Conservation (phyloP, 2,888 invertebrate species). For the Machimus atricapillus region DNA sequence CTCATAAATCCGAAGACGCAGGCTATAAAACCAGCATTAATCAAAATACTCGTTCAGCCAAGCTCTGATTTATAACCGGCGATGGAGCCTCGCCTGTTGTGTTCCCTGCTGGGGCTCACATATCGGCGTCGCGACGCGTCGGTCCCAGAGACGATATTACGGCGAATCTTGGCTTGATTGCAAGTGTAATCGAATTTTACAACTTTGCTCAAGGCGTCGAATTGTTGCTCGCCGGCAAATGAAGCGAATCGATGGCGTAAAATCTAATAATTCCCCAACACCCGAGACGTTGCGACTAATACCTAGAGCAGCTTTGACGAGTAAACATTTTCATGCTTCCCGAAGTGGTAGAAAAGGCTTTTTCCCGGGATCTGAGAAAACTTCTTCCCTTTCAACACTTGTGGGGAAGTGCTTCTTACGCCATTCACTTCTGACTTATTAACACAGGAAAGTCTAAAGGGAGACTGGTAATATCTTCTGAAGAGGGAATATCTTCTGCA, state of each 20-base stretch:
- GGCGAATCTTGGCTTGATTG: slow-evolving; percentile 22
- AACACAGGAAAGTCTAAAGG: neutral
- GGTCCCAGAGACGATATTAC: neutral
- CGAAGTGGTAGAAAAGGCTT: neutral
- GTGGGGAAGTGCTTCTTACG: neutral
- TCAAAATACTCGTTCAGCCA: slow-evolving; percentile 45
- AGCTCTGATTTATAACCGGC: slow-evolving; percentile 42
- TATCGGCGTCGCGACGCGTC: neutral
- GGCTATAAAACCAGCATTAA: slow-evolving; percentile 46
- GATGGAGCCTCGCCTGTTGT: neutral
- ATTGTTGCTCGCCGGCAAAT: slow-evolving; percentile 24
- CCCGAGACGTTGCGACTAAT: neutral
- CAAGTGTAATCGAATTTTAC: slow-evolving; percentile 33
- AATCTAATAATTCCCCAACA: slow-evolving; percentile 19
- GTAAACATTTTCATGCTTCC: neutral
- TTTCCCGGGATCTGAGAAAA: neutral
- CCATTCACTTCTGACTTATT: neutral
- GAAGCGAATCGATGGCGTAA: slow-evolving; percentile 7
- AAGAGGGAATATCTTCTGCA: neutral
- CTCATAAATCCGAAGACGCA: slow-evolving; percentile 40
- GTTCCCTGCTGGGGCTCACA: neutral
- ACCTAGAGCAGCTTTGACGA: neutral
- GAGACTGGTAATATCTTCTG: neutral
- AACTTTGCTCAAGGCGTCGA: neutral
- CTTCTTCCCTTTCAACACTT: neutral